Percentiles rank a stretch among this genome's conserved stretches.
These are phyloP conservation scores for Baccha elongata DNA, from an alignment of 2,888 invertebrate species.

Conservation along the genomic window DNA sequence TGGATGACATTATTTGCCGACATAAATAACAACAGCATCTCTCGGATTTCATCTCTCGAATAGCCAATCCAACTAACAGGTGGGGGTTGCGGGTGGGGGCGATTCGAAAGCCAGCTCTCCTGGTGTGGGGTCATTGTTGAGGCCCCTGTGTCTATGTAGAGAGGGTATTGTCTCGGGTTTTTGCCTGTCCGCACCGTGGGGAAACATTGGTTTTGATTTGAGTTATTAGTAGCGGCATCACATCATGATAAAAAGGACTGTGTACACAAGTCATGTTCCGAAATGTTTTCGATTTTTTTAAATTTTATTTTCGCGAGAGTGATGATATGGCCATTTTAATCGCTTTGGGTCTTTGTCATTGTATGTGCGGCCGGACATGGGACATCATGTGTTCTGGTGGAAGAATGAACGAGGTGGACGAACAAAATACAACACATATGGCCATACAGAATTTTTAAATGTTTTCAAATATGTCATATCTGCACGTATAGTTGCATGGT, in stretches of 20 bases:
- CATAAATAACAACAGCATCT: conserved; percentile 71
- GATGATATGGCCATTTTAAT: conserved; percentile 58
- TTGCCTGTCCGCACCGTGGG: conserved; percentile 67
- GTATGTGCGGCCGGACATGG: conserved; percentile 32
- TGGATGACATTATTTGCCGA: conserved; percentile 74
- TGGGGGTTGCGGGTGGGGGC: conserved; percentile 51
- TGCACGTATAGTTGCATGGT: conserved; percentile 3
- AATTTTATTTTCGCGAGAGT: conserved; percentile 46
- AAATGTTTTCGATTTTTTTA: conserved; percentile 60
- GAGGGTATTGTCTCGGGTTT: conserved; percentile 54
- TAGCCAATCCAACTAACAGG: conserved; percentile 5
- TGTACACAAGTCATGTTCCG: conserved; percentile 71
- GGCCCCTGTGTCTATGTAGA: conserved; percentile 40
- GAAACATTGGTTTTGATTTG: conserved; percentile 73
- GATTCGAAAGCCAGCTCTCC: conserved; percentile 42
- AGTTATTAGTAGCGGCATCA: conserved; percentile 74
- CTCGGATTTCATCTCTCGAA: conserved; percentile 55
- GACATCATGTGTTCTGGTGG: conserved; percentile 45
- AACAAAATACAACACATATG: conserved; percentile 59
- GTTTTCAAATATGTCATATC: conserved; percentile 63
- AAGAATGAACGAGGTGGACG: conserved; percentile 46
- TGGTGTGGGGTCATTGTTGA: conserved; percentile 65
- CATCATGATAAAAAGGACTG: conserved; percentile 70
- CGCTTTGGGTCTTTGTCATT: conserved; percentile 47
- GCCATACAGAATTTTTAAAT: conserved; percentile 65